Conservation (phyloP, 2,113 vertebrate genomes). For the Ammospiza nelsoni region DNA sequence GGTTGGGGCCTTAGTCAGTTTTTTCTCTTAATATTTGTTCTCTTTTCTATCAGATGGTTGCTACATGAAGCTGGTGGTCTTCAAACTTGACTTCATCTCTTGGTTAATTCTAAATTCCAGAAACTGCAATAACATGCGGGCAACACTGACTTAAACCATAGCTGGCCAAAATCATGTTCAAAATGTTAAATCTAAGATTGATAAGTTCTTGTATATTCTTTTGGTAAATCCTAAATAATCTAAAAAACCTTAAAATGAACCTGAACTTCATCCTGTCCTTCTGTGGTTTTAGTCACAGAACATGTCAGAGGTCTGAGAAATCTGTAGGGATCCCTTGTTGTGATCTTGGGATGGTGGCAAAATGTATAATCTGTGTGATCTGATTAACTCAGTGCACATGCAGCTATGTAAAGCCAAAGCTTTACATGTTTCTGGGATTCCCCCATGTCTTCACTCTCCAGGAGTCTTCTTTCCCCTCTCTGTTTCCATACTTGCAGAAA, state of each 20-base stretch:
- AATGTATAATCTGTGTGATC: background rate
- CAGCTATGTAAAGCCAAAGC: background rate
- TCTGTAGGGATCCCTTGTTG: background rate
- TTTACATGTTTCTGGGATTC: background rate
- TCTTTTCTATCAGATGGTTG: background rate
- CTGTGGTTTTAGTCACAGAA: background rate
- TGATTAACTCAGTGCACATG: background rate
- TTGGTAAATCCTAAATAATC: background rate
- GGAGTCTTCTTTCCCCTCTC: background rate
- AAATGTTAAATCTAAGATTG: background rate
- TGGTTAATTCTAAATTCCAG: background rate
- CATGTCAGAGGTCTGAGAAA: background rate
- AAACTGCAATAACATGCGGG: background rate
- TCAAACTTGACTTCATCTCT: background rate
- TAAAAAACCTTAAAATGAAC: background rate
- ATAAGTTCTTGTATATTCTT: background rate
- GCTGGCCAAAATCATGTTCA: background rate
- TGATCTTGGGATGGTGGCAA: background rate
- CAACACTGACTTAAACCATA: background rate
- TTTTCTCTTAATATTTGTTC: background rate
- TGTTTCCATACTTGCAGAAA: background rate
- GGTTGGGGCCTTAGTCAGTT: background rate
- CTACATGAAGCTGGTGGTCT: background rate
- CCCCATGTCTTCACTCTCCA: background rate
- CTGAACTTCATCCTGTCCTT: background rate